Base-by-base conservation (phyloP, 2,113 vertebrate genomes). In the Ginglymostoma cirratum region DNA sequence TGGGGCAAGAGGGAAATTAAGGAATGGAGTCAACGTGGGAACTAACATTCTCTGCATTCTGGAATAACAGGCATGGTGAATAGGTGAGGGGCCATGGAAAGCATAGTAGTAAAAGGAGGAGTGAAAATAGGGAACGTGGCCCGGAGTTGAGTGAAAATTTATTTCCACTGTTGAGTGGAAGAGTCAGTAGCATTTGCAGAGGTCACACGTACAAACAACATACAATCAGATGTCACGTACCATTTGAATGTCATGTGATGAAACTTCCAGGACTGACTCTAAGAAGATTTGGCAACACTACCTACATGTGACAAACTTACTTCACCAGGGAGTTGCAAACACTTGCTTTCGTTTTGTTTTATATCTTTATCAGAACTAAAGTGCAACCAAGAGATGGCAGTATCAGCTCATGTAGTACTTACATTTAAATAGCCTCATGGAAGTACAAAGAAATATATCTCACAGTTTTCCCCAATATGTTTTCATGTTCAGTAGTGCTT, bases 341-440 rank as follows among this genome's bases (percentile, higher is more conserved):
- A 38, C n/a, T 38, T 80, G n/a, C 30, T 66, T 92, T 66, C 4
- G 3, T 93, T 45, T 93, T 38, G 7, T 10, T 10, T 10, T 10
- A 61, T 42, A 93, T 24, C 61, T 66, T 15, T 10, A 93, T 23
- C n/a, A 66, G 4, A 90, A 6, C 52, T 1, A 90, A 90, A 65
- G 55, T 93, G 19, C n/a, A 66, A 93, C 89, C 89, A 93, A 93
- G n/a, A 93, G 89, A 93, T 93, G 89, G 89, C 89, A 93, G 89
- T 21, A 67, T 38, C 30, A 38, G 17, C 80, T 83, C 80, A 45
- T 42, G 17, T 0, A 83, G 89, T 61, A 93, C 23, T 38, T 42
- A n/a, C n/a, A 15, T 80, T 38, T 80, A 83, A 83, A 17, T n/a
- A 55, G 10, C 10, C 45, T 61, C 30, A 66, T 67, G 17, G 38